Percentiles rank a stretch among this genome's conserved stretches.
Conservation (phyloP, 2,113 vertebrate genomes). For the Calyptomena viridis region DNA sequence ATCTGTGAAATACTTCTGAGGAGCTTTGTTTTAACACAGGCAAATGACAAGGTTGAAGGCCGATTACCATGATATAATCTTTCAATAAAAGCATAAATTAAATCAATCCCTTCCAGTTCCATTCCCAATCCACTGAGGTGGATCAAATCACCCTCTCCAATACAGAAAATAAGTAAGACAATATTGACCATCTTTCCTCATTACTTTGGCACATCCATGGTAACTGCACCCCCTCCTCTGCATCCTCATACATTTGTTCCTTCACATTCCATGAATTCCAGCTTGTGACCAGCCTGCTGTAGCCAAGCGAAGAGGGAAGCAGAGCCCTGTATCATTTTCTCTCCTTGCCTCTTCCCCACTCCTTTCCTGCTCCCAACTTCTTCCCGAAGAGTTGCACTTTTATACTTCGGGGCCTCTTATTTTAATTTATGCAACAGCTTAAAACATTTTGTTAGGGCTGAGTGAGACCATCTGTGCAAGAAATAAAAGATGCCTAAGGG, state of each 20-base stretch:
- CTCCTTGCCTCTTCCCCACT: background rate
- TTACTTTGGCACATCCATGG: background rate
- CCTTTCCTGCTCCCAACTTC: background rate
- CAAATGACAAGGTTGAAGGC: background rate
- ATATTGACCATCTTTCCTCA: background rate
- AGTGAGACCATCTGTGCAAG: slow-evolving; percentile 81
- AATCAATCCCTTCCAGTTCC: background rate
- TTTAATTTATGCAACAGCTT: slow-evolving; percentile 80
- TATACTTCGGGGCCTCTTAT: slow-evolving; percentile 72
- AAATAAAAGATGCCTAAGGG: slow-evolving; percentile 78
- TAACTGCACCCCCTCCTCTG: background rate
- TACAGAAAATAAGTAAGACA: background rate
- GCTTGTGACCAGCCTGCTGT: background rate
- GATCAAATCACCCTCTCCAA: background rate
- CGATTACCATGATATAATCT: background rate
- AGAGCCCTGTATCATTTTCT: background rate
- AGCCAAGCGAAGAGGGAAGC: background rate
- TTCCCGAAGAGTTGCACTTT: slow-evolving; percentile 62
- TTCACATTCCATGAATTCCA: accelerated
- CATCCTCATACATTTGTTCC: background rate
- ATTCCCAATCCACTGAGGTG: background rate
- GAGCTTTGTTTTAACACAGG: background rate
- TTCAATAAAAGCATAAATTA: background rate
- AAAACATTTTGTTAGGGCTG: slow-evolving; percentile 82
- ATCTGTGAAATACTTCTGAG: background rate